Conservation (phyloP, 2,797 vertebrate species). For the Aldrovandia affinis region DNA sequence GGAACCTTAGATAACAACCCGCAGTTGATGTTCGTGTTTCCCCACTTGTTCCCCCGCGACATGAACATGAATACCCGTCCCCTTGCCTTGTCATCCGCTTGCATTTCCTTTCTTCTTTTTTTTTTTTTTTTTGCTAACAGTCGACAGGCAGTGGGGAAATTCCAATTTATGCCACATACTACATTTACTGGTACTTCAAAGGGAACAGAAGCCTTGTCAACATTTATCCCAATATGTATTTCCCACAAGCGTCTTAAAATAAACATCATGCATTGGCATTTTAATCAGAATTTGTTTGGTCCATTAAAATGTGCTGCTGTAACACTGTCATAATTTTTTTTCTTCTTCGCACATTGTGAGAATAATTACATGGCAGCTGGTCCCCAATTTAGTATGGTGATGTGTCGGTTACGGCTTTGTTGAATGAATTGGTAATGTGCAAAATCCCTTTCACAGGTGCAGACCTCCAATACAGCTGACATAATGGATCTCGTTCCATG, state of each 20-base stretch:
- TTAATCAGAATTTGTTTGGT: conserved; percentile 18
- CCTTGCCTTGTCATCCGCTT: not conserved
- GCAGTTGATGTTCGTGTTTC: not conserved
- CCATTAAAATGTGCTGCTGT: conserved; percentile 9
- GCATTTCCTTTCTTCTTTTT: not conserved
- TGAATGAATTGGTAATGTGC: conserved; percentile 13
- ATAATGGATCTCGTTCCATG: not conserved
- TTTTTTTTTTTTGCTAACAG: not conserved
- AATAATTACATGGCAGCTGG: conserved; percentile 17
- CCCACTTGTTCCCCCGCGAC: not conserved
- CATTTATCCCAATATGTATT: not conserved
- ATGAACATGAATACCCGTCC: not conserved
- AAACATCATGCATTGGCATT: not conserved
- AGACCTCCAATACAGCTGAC: not conserved
- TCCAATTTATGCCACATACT: not conserved
- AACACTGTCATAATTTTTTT: not conserved
- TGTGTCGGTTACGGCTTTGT: not conserved
- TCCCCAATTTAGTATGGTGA: not conserved
- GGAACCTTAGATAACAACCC: not conserved
- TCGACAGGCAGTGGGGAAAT: not conserved
- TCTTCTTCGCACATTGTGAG: not conserved
- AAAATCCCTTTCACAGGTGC: not conserved
- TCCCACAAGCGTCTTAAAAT: conserved; percentile 1
- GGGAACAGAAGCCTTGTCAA: not conserved
- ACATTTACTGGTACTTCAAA: not conserved